Percentiles rank a stretch among this genome's conserved stretches.
Evolutionary conservation across 2,888 invertebrate genomes (phyloP).

Genomic region (Bombylius major): DNA sequence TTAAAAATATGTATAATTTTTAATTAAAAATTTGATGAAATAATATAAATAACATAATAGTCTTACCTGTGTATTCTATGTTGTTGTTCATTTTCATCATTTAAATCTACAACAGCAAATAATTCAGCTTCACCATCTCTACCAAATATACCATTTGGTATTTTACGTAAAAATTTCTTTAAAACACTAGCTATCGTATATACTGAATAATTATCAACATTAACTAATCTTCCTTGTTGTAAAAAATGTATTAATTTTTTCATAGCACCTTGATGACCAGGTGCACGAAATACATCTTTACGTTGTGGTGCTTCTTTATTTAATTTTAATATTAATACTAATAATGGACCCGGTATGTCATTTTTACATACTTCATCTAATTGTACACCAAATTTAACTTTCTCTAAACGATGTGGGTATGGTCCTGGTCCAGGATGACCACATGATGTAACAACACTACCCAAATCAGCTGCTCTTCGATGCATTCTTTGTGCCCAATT

Average conservation of each 20-base stretch:
- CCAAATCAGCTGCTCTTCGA: constrained; percentile 77
- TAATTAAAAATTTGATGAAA: no score
- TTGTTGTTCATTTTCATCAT: constrained; percentile 71
- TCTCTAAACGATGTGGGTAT: constrained; percentile 73
- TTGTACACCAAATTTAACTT: constrained; percentile 89
- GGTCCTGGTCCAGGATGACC: constrained; percentile 70
- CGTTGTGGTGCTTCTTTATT: constrained; percentile 90
- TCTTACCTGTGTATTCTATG: constrained; percentile 82
- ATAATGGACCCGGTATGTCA: constrained; percentile 83
- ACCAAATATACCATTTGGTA: constrained; percentile 94
- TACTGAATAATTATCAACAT: constrained; percentile 90
- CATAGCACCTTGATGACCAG: constrained; percentile 90
- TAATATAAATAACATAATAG: not conserved
- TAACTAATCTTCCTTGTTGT: constrained; percentile 77
- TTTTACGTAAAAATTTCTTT: constrained; percentile 93
- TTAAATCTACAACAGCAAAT: constrained; percentile 75
- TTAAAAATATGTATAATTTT: no score
- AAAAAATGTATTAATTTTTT: constrained; percentile 85
- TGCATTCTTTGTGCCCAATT: constrained; percentile 89
- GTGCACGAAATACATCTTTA: constrained; percentile 89
- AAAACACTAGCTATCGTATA: constrained; percentile 97
- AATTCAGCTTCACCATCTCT: constrained; percentile 79
- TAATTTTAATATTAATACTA: constrained; percentile 81
- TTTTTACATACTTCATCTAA: constrained; percentile 89
- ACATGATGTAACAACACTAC: constrained; percentile 83